Percentiles rank a stretch among this genome's conserved stretches.
Evolutionary conservation across 92 coral and sea anemone species (phyloP).

Genomic region (Virgularia gustaviana): DNA sequence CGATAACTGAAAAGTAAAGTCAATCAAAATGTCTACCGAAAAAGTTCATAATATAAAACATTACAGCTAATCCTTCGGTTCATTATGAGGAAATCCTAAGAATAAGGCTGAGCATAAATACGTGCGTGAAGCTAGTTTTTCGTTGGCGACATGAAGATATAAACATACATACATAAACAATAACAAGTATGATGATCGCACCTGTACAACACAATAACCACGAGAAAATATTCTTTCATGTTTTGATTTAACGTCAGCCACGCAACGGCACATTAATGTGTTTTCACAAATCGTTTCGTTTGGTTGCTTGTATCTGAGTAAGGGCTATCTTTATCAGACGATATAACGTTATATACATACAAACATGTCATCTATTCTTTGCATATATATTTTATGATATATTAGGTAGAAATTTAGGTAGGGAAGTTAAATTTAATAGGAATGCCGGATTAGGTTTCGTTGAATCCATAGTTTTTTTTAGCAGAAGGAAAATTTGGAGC

Average conservation of each 20-base stretch:
- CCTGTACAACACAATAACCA: constrained; percentile 25
- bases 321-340: constrained; percentile 29
- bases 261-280: not conserved
- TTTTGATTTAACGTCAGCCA: not conserved
- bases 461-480: too few species aligned
- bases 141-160: constrained; percentile 14
- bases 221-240: not conserved
- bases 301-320: constrained; percentile 3
- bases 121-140: not conserved
- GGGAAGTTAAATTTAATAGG: too few species aligned
- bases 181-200: constrained; percentile 3
- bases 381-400: constrained; percentile 38
- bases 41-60: not conserved
- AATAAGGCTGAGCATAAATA: constrained; percentile 1
- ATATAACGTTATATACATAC: constrained; percentile 23
- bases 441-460: too few species aligned
- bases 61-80: not conserved
- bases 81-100: not conserved
- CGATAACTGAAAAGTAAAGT: not conserved
- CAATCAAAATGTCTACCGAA: not conserved
- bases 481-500: too few species aligned
- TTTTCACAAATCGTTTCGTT: not conserved
- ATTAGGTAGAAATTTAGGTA: too few species aligned
- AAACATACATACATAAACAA: constrained; percentile 19
- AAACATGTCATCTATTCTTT: constrained; percentile 12